phyloP scores from a whole-genome alignment of 2,888 invertebrate genomes.

The Trachelus troglodyta region DNA sequence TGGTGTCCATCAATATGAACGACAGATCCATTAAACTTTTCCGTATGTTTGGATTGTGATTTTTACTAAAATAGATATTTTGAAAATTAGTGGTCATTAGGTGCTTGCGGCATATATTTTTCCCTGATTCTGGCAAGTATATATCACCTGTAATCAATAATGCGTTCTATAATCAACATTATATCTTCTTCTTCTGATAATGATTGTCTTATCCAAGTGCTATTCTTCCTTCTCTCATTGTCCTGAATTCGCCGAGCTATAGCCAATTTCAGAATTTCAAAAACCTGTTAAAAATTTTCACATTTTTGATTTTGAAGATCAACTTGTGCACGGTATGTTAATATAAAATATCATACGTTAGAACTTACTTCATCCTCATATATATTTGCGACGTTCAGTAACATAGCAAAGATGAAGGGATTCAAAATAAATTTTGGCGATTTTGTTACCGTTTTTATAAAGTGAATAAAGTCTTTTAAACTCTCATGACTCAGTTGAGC shows the following conservation, averaged over 20 bases:
- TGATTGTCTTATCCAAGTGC: slow-evolving; percentile 71
- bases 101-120: slow-evolving; percentile 18
- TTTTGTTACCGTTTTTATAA: slow-evolving; percentile 67
- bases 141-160: slow-evolving; percentile 68
- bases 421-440: slow-evolving; percentile 73
- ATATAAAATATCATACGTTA: slow-evolving; percentile 1
- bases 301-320: neutral
- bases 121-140: slow-evolving; percentile 52
- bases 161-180: slow-evolving; percentile 63
- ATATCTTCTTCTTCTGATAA: slow-evolving; percentile 58
- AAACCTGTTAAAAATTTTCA: slow-evolving; percentile 43
- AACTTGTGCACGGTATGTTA: neutral
- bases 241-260: slow-evolving; percentile 64
- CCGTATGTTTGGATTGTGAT: slow-evolving; percentile 68
- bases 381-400: slow-evolving; percentile 69
- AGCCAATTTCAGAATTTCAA: slow-evolving; percentile 58
- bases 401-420: slow-evolving; percentile 73
- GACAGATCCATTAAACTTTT: slow-evolving; percentile 69
- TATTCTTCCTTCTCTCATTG: slow-evolving; percentile 64
- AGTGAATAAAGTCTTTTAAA: slow-evolving; percentile 66
- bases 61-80: slow-evolving; percentile 54
- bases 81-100: slow-evolving; percentile 38
- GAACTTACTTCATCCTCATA: slow-evolving; percentile 67
- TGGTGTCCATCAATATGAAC: slow-evolving; percentile 64
- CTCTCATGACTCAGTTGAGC: slow-evolving; percentile 64